These are phyloP conservation scores for Plusia festucae DNA, from an alignment of 2,888 invertebrate genomes.

Conservation along the genomic window DNA sequence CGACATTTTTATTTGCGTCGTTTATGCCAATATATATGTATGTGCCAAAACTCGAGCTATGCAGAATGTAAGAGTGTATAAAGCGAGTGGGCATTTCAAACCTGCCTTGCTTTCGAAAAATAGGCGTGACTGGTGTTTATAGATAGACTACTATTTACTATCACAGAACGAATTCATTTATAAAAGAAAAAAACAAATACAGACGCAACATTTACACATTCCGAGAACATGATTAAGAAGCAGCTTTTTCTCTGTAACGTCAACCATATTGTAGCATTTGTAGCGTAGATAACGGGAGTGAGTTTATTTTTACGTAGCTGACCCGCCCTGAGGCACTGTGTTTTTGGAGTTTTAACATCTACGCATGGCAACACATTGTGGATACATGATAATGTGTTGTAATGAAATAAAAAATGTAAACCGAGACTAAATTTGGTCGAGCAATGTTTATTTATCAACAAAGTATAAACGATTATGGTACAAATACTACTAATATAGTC, in stretches of 20 bases:
- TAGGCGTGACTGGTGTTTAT: not conserved
- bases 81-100: not conserved
- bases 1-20: constrained; percentile 37
- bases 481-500: no score
- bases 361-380: not conserved
- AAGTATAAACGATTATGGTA: no score
- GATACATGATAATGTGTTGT: not conserved
- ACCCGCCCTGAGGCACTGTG: not conserved
- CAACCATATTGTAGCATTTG: not conserved
- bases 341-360: not conserved
- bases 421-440: no score
- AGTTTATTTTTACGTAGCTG: not conserved
- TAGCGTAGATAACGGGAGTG: not conserved
- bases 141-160: constrained; percentile 20
- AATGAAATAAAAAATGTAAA: no score
- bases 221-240: not conserved
- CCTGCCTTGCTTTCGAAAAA: not conserved
- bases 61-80: constrained; percentile 1
- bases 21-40: not conserved
- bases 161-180: constrained; percentile 5
- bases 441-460: no score
- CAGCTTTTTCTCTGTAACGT: not conserved
- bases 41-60: not conserved
- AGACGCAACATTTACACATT: not conserved
- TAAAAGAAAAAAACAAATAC: not conserved